These are phyloP conservation scores for Acanthosepion esculentum DNA, from an alignment of 2,888 invertebrate species.

Conservation along the genomic window DNA sequence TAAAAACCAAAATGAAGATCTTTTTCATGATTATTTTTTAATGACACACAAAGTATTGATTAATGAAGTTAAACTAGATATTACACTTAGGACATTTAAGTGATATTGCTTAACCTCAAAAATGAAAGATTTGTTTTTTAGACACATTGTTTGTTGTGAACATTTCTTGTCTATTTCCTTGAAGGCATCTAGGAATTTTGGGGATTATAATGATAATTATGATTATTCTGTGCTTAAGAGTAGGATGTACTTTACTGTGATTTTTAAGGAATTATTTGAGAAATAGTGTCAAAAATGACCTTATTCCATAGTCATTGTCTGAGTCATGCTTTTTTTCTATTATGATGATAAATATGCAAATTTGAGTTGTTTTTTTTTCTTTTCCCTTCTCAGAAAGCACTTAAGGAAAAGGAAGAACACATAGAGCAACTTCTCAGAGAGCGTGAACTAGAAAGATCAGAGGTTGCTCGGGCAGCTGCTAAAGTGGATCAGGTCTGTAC, in stretches of 20 bases:
- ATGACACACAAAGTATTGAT: neutral
- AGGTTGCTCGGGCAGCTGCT: conserved; percentile 88
- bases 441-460: conserved; percentile 90
- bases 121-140: no score
- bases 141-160: no score
- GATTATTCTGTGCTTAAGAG: neutral
- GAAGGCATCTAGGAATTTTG: no score
- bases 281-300: neutral
- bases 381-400: conserved; percentile 81
- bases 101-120: no score
- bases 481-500: conserved; percentile 84
- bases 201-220: no score
- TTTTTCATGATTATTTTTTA: neutral
- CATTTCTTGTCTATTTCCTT: no score
- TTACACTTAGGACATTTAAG: no score
- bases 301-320: neutral
- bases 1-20: no score
- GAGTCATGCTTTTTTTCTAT: neutral
- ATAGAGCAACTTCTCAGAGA: conserved; percentile 93
- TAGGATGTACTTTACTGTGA: neutral
- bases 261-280: no score
- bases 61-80: no score
- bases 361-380: neutral
- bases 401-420: conserved; percentile 95
- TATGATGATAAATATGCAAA: neutral